phyloP scores from a whole-genome alignment of 2,113 vertebrate genomes.

The Puntigrus tetrazona region DNA sequence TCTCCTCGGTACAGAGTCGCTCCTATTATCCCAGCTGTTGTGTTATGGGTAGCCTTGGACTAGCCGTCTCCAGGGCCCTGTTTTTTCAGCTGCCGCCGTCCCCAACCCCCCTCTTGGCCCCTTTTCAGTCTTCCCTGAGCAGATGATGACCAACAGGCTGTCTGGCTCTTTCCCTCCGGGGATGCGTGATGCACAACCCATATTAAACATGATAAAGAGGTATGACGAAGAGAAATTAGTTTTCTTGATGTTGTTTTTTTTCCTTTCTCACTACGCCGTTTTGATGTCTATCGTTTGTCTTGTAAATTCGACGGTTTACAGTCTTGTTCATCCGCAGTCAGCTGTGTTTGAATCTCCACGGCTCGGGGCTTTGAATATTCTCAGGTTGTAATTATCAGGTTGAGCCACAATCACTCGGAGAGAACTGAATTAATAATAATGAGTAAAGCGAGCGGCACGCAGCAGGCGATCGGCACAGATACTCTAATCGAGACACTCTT shows the following conservation, averaged over 20 bases:
- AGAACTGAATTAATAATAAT: conserved; percentile 53
- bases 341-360: background rate
- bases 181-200: conserved; percentile 46
- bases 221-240: background rate
- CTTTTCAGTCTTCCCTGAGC: conserved; percentile 52
- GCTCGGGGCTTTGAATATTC: background rate
- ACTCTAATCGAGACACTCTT: conserved; percentile 24
- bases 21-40: conserved; percentile 77
- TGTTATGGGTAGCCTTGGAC: conserved; percentile 55
- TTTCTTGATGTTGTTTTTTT: conserved; percentile 3
- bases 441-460: conserved; percentile 37
- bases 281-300: background rate
- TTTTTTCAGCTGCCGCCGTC: conserved; percentile 75
- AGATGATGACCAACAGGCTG: conserved; percentile 63
- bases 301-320: background rate
- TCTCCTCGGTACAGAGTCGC: conserved; percentile 35
- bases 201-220: conserved; percentile 59
- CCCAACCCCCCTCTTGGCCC: background rate
- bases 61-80: conserved; percentile 65
- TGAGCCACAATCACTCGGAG: conserved; percentile 34
- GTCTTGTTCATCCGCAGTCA: background rate
- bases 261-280: background rate
- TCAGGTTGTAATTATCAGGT: background rate
- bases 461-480: conserved; percentile 31
- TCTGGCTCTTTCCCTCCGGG: conserved; percentile 55